A percentile compares a stretch with the other conserved stretches of the same genome.
Evolutionary conservation across 1,140 invertebrate species (phyloP).

Genomic region (Drosophila littoralis): DNA sequence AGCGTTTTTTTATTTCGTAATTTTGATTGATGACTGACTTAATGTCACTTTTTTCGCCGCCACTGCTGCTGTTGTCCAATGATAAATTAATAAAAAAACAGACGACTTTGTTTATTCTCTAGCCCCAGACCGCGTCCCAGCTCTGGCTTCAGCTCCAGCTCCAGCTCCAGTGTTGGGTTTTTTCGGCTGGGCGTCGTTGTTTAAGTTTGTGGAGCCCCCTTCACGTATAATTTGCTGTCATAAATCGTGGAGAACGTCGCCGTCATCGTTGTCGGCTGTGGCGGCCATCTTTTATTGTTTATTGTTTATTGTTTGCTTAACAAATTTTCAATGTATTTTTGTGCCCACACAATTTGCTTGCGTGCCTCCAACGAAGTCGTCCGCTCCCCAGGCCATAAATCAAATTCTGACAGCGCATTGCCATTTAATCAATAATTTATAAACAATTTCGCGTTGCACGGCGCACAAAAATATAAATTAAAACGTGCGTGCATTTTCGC

Average conservation of each 20-base stretch:
- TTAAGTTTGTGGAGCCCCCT: slow-evolving; percentile 48
- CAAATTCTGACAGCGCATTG: slow-evolving; percentile 79
- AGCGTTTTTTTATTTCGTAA: slow-evolving; percentile 71
- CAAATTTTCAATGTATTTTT: slow-evolving; percentile 68
- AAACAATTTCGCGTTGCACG: slow-evolving; percentile 62
- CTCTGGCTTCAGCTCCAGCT: not conserved
- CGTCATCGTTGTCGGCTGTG: slow-evolving; percentile 24
- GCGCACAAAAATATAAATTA: slow-evolving; percentile 22
- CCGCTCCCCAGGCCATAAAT: slow-evolving; percentile 63
- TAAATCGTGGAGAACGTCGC: slow-evolving; percentile 54
- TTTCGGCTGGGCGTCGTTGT: slow-evolving; percentile 34
- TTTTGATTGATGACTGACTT: slow-evolving; percentile 83
- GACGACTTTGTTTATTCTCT: slow-evolving; percentile 43
- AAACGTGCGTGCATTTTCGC: slow-evolving; percentile 28
- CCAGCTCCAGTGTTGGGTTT: slow-evolving; percentile 6
- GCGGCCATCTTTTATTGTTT: slow-evolving; percentile 69
- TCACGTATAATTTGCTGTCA: slow-evolving; percentile 65
- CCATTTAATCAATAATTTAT: slow-evolving; percentile 84
- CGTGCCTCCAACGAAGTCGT: slow-evolving; percentile 49
- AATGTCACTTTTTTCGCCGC: slow-evolving; percentile 65
- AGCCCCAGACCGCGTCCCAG: slow-evolving; percentile 4
- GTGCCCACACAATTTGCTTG: slow-evolving; percentile 59
- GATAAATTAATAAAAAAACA: slow-evolving; percentile 80
- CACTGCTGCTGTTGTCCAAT: slow-evolving; percentile 43
- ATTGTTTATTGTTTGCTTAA: slow-evolving; percentile 71